Conservation (phyloP, 2,797 vertebrate genomes). For the Helarctos malayanus region DNA sequence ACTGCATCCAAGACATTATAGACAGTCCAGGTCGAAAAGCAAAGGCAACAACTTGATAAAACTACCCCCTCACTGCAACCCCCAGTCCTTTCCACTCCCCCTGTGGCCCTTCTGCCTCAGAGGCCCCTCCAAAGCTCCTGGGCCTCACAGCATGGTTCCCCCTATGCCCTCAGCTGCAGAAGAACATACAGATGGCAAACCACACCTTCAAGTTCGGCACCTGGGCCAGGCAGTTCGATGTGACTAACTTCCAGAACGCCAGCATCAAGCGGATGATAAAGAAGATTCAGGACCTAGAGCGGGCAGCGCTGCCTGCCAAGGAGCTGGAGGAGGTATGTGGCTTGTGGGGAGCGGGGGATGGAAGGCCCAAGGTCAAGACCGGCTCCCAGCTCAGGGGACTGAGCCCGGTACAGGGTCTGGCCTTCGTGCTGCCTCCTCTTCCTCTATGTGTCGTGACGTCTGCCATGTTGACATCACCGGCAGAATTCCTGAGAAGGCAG, state of each 20-base stretch:
- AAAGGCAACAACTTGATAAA: not conserved
- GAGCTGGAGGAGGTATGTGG: conserved; percentile 94
- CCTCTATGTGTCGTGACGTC: not conserved
- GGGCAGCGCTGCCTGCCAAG: conserved; percentile 90
- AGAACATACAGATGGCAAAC: conserved; percentile 94
- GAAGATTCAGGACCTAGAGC: conserved; percentile 96
- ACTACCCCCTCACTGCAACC: rapidly evolving
- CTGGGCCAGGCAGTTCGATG: conserved; percentile 93
- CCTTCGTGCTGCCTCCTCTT: not conserved
- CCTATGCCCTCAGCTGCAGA: conserved; percentile 91
- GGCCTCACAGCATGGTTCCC: not conserved
- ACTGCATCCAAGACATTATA: not conserved
- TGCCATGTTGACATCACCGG: rapidly evolving
- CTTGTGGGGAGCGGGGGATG: too few relatives aligned
- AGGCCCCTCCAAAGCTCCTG: not conserved
- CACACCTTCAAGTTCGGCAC: conserved; percentile 94
- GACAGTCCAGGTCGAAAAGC: not conserved
- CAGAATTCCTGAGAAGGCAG: not conserved
- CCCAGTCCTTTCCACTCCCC: not conserved
- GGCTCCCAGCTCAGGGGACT: not conserved
- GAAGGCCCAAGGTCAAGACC: not conserved
- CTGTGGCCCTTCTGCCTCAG: not conserved
- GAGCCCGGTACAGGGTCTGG: not conserved
- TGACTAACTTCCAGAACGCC: conserved; percentile 93
- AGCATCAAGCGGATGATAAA: conserved; percentile 92